Percentiles rank a stretch among this genome's conserved stretches.
These are phyloP conservation scores for Salvelinus fontinalis DNA, from an alignment of 2,113 vertebrate species.

Conservation along the genomic window DNA sequence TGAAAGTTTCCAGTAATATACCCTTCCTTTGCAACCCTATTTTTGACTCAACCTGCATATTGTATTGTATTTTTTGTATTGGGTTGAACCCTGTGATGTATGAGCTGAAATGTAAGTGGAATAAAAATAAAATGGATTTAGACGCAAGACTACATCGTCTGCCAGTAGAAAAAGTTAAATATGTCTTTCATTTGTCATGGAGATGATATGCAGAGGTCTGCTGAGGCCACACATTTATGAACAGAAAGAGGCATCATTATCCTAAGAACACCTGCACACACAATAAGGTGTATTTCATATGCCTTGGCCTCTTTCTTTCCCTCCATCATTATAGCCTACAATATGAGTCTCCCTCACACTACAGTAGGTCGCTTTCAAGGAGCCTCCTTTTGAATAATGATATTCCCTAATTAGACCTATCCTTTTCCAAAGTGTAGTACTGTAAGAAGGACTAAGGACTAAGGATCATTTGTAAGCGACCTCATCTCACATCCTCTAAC, in stretches of 20 bases:
- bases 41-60: too few relatives aligned
- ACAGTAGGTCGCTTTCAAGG: conserved; percentile 38
- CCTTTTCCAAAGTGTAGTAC: conserved; percentile 42
- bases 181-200: conserved; percentile 34
- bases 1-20: too few relatives aligned
- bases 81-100: neutral
- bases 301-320: conserved; percentile 10
- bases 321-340: neutral
- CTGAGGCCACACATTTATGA: conserved; percentile 37
- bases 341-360: conserved; percentile 16
- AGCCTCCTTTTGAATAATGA: conserved; percentile 65
- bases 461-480: conserved; percentile 39
- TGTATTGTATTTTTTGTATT: neutral
- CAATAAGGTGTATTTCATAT: conserved; percentile 42
- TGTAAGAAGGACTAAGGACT: conserved; percentile 50
- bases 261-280: conserved; percentile 55
- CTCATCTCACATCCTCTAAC: conserved; percentile 15
- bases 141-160: neutral
- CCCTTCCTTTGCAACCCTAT: too few relatives aligned
- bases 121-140: too few relatives aligned
- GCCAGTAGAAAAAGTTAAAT: neutral
- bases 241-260: conserved; percentile 28
- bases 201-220: conserved; percentile 40
- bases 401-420: conserved; percentile 52
- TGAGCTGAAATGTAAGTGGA: neutral